Evolutionary conservation across 1,140 invertebrate genomes (phyloP).

Genomic region (Apis dorsata): DNA sequence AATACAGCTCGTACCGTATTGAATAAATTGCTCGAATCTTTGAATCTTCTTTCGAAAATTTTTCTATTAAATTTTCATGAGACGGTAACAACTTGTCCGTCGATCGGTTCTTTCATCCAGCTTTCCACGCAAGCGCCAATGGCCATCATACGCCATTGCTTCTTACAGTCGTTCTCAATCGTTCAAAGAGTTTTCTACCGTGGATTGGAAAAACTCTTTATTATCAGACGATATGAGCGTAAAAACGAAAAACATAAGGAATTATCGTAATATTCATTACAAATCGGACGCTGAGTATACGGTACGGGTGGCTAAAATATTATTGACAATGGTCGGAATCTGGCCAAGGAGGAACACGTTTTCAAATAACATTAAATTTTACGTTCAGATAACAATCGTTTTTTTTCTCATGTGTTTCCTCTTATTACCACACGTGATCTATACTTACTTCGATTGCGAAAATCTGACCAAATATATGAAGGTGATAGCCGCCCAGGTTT

Average conservation of each 20-base stretch:
- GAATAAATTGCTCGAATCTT: not conserved
- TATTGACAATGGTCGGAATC: constrained; percentile 72
- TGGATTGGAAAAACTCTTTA: not conserved
- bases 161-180: not conserved
- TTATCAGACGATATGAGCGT: not conserved
- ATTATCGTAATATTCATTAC: constrained; percentile 62
- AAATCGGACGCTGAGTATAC: constrained; percentile 67
- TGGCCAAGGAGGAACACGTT: constrained; percentile 68
- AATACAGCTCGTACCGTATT: no score
- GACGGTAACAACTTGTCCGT: not conserved
- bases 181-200: not conserved
- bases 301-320: constrained; percentile 62
- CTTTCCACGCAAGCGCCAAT: constrained; percentile 33
- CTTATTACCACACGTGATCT: constrained; percentile 70
- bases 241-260: not conserved
- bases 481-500: constrained; percentile 74
- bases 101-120: not conserved
- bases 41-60: not conserved
- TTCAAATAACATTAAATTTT: constrained; percentile 45
- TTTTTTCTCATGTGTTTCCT: constrained; percentile 72
- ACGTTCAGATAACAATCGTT: constrained; percentile 60
- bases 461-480: constrained; percentile 74
- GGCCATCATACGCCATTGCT: not conserved
- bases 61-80: not conserved
- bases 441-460: constrained; percentile 72